Base-by-base conservation (phyloP, 2,797 vertebrate genomes). In the Brachyalestes nurse region DNA sequence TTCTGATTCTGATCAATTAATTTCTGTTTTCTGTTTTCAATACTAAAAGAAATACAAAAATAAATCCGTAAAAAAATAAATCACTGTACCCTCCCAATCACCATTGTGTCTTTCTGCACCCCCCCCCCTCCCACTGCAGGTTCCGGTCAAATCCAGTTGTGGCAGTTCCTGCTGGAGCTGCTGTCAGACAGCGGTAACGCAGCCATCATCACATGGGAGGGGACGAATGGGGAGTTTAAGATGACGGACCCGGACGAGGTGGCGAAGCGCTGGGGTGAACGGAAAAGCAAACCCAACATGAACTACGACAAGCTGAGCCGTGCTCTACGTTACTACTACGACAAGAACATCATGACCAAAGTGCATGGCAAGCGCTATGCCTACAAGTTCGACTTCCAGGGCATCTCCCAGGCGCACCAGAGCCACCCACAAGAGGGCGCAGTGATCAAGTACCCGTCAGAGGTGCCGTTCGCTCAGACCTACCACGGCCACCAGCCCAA, bases 261-360 rank as follows among this genome's bases (percentile, higher is more conserved):
- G 76, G 96, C 96, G 7, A 93, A 96, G 75, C 96, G 95, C 72
- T 97, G 96, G 96, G 96, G 96, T 0, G 96, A 95, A 79, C 82
- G 96, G 8, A 97, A 96, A 72, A 96, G 95, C 92, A 97, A 97
- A 49, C 96, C 96, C 87, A 96, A 97, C 87, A 96, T 97, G 96
- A 97, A 97, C 94, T 97, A 97, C 6, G 96, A 97, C 85, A 97
- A 97, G 86, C 94, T 97, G 80, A 97, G 96, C 87, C 95, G 96
- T 0, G 96, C 96, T 0, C 92, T 97, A 60, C 96, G 96, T 84
- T 97, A 97, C 91, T 97, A 97, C 88, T 97, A 97, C 0, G 96
- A 97, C 89, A 97, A 97, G 88, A 97, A 96, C 90, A 97, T 97
- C 93, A 97, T 97, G 96, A 97, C 96, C 91, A 97, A 97, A 77